A percentile compares a stretch with the other conserved stretches of the same genome.
These are phyloP conservation scores for Trachurus trachurus DNA, from an alignment of 2,797 vertebrate species.

Conservation along the genomic window DNA sequence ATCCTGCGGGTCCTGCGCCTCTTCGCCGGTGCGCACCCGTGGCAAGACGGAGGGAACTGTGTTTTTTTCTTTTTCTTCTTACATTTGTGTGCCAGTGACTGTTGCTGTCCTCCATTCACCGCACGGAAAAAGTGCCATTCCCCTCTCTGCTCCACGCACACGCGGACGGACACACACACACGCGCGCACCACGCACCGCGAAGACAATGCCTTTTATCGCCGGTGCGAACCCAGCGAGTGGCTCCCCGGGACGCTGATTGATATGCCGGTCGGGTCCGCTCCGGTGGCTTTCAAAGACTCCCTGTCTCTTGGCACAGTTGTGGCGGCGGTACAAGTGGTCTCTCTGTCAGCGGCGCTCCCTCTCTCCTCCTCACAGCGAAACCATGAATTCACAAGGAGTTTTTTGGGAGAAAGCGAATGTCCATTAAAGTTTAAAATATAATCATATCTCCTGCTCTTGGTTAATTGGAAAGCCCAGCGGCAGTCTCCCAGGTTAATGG, in stretches of 20 bases:
- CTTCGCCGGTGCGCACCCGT: slow-evolving; percentile 76
- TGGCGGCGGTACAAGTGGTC: slow-evolving; percentile 80
- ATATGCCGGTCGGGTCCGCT: slow-evolving; percentile 86
- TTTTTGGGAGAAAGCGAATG: slow-evolving; percentile 22
- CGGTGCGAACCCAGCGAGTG: slow-evolving; percentile 45
- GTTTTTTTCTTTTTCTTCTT: slow-evolving; percentile 41
- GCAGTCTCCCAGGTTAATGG: slow-evolving; percentile 26
- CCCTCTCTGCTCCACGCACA: slow-evolving; percentile 4
- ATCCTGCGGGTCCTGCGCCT: slow-evolving; percentile 79
- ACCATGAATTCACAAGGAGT: slow-evolving; percentile 54
- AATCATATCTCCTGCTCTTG: background rate
- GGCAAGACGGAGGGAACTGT: slow-evolving; percentile 51
- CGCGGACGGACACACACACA: background rate
- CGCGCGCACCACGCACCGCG: slow-evolving; percentile 13
- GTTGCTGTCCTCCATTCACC: slow-evolving; percentile 56
- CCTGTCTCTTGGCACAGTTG: slow-evolving; percentile 84
- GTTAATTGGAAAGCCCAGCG: slow-evolving; percentile 17
- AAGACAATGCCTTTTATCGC: slow-evolving; percentile 54
- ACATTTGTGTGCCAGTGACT: slow-evolving; percentile 72
- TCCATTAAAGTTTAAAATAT: slow-evolving; percentile 65
- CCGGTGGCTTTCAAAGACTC: slow-evolving; percentile 85
- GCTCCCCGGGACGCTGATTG: slow-evolving; percentile 82
- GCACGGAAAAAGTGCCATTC: slow-evolving; percentile 69
- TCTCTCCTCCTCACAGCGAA: slow-evolving; percentile 54
- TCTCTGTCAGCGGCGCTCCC: slow-evolving; percentile 75